phyloP scores from a whole-genome alignment of 2,888 invertebrate species.

The Apodemia zela region DNA sequence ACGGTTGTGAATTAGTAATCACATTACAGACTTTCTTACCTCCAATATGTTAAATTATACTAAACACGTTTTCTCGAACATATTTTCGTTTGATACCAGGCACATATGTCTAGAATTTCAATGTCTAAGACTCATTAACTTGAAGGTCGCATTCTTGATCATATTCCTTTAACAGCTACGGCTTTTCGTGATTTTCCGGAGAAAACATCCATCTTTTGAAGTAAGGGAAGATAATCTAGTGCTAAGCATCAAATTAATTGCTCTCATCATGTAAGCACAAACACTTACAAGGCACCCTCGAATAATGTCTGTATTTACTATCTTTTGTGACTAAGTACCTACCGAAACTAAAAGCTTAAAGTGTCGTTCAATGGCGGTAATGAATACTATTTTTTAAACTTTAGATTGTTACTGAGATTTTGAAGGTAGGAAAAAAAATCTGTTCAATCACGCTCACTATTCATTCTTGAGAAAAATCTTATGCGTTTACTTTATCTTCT shows the following conservation, averaged over 20 bases:
- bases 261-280: neutral
- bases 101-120: slow-evolving; percentile 5
- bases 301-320: too few species aligned
- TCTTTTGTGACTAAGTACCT: too few species aligned
- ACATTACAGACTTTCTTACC: neutral
- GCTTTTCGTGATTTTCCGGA: neutral
- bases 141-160: neutral
- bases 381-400: too few species aligned
- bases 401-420: too few species aligned
- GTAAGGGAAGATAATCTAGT: neutral
- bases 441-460: too few species aligned
- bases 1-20: neutral
- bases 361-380: too few species aligned
- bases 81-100: neutral
- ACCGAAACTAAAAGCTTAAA: too few species aligned
- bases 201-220: neutral
- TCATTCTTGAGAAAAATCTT: too few species aligned
- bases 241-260: neutral
- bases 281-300: too few species aligned
- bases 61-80: slow-evolving; percentile 10
- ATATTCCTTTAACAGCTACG: neutral
- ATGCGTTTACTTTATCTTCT: too few species aligned
- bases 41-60: neutral
- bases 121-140: neutral
- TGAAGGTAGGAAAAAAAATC: too few species aligned